Conservation (phyloP, 2,797 vertebrate genomes). For the Aldrovandia affinis region DNA sequence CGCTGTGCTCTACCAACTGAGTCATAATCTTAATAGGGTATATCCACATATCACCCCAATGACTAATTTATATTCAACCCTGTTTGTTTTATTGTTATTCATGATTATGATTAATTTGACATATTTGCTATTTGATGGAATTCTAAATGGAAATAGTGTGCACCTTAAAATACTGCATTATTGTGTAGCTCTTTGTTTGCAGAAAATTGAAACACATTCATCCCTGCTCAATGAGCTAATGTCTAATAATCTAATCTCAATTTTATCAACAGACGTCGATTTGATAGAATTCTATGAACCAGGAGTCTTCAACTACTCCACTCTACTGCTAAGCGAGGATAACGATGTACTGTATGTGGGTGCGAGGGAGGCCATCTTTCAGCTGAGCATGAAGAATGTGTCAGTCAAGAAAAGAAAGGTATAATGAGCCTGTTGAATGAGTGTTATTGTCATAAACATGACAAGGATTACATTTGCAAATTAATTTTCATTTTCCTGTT, state of each 20-base stretch:
- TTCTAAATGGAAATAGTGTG: not conserved
- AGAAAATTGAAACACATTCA: not conserved
- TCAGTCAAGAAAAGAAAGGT: constrained; percentile 85
- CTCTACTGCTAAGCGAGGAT: constrained; percentile 84
- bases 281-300: constrained; percentile 69
- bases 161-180: not conserved
- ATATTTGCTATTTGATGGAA: not conserved
- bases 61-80: no score
- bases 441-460: not conserved
- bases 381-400: constrained; percentile 80
- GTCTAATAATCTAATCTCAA: no score
- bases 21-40: no score
- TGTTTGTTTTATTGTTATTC: no score
- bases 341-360: constrained; percentile 84
- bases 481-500: not conserved
- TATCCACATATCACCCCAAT: no score
- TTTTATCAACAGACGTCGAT: not conserved
- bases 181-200: not conserved
- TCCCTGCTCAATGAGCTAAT: not conserved
- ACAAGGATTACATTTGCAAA: not conserved
- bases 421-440: constrained; percentile 19
- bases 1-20: no score
- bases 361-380: constrained; percentile 83
- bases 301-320: constrained; percentile 83
- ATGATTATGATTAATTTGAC: not conserved